Evolutionary conservation across 2,888 invertebrate species (phyloP).

Genomic region (Luffia ferchaultella): DNA sequence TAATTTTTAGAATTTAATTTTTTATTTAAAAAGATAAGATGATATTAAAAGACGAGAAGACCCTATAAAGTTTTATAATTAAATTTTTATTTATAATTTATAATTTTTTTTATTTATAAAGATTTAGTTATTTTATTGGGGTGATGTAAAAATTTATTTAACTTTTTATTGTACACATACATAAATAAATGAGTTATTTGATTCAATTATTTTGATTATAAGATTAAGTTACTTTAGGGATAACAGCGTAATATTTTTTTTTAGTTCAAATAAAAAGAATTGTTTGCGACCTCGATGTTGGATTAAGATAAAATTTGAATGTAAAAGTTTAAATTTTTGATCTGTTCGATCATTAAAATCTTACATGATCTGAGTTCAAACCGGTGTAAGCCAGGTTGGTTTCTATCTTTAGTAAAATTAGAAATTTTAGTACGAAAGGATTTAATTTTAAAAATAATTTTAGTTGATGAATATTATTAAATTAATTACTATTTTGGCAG

Average conservation of each 20-base stretch:
- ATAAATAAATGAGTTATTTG: slow-evolving; percentile 48
- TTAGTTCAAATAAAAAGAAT: slow-evolving; percentile 77
- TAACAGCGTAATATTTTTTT: slow-evolving; percentile 84
- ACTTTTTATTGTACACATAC: slow-evolving; percentile 52
- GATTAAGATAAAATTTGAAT: slow-evolving; percentile 77
- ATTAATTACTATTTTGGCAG: slow-evolving; percentile 67
- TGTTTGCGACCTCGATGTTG: slow-evolving; percentile 91
- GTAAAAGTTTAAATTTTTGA: slow-evolving; percentile 73
- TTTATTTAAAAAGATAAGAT: slow-evolving; percentile 72
- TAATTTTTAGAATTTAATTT: slow-evolving; percentile 47
- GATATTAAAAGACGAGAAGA: slow-evolving; percentile 76
- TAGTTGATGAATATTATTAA: slow-evolving; percentile 34
- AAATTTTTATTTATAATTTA: background rate
- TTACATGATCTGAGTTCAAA: slow-evolving; percentile 92
- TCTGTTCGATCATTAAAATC: slow-evolving; percentile 85
- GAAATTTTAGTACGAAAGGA: slow-evolving; percentile 85
- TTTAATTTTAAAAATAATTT: slow-evolving; percentile 65
- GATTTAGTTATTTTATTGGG: slow-evolving; percentile 67
- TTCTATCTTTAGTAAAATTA: slow-evolving; percentile 74
- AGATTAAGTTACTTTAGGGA: slow-evolving; percentile 83
- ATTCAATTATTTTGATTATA: slow-evolving; percentile 69
- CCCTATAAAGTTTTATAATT: slow-evolving; percentile 73
- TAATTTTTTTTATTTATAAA: background rate
- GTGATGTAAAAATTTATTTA: slow-evolving; percentile 68
- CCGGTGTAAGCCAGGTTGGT: slow-evolving; percentile 87